Evolutionary conservation across 2,797 vertebrate species (phyloP).

Genomic region (Hirundo rustica): DNA sequence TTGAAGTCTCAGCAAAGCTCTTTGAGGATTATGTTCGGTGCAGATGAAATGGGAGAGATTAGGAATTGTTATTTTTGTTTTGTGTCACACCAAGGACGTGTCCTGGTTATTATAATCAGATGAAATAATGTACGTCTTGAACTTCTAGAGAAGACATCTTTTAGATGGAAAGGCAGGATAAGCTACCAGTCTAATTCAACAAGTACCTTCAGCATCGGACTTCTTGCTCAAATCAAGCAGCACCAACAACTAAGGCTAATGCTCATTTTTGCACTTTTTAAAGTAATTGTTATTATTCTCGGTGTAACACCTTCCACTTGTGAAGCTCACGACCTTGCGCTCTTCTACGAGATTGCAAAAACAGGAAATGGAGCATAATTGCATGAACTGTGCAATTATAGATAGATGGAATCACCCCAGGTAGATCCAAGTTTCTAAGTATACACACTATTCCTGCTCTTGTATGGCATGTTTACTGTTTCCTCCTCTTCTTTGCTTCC

Average conservation of each 20-base stretch:
- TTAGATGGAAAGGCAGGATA: neutral
- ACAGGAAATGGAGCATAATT: neutral
- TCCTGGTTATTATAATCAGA: neutral
- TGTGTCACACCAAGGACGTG: neutral
- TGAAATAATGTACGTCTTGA: fast-evolving
- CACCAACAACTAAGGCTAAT: neutral
- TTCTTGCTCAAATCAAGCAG: neutral
- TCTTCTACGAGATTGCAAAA: neutral
- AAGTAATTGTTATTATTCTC: neutral
- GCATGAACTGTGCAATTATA: neutral
- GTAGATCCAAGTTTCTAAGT: neutral
- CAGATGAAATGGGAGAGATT: neutral
- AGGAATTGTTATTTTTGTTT: neutral
- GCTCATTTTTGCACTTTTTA: neutral
- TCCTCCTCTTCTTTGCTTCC: neutral
- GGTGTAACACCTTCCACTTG: neutral
- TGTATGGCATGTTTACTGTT: neutral
- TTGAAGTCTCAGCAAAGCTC: neutral
- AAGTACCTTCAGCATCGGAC: neutral
- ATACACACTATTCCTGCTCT: neutral
- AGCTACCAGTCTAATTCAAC: neutral
- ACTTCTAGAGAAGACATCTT: neutral
- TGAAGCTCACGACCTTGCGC: neutral
- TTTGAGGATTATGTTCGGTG: neutral
- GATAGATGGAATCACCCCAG: neutral